Percentiles rank a stretch among this genome's conserved stretches.
Conservation (phyloP, 1,140 invertebrate species). For the Paracyclopina nana region DNA sequence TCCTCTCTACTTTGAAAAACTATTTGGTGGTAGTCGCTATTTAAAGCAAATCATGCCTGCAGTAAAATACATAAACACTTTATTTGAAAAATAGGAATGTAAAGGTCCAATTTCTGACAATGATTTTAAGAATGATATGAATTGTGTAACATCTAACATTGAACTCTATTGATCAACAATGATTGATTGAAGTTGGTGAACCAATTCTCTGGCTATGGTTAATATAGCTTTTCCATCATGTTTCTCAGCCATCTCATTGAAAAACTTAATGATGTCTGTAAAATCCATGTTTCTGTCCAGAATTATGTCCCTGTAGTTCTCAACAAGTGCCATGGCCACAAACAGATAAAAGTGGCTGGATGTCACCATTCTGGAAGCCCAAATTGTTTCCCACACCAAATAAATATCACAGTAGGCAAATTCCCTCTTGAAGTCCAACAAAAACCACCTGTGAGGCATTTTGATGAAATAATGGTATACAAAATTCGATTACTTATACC, state of each 20-base stretch:
- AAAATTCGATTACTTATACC: too few species aligned
- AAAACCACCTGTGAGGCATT: conserved; percentile 63
- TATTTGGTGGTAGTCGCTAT: too few species aligned
- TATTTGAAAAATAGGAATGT: too few species aligned
- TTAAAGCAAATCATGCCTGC: too few species aligned
- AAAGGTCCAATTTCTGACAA: too few species aligned
- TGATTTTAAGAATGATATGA: too few species aligned
- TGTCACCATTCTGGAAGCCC: conserved; percentile 69
- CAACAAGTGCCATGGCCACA: conserved; percentile 68
- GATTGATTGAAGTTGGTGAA: conserved; percentile 63
- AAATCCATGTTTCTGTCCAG: conserved; percentile 89
- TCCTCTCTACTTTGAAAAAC: too few species aligned
- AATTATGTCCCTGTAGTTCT: conserved; percentile 82
- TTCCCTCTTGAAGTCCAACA: conserved; percentile 60
- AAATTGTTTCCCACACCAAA: conserved; percentile 83
- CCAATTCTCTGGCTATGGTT: conserved; percentile 54
- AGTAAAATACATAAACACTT: too few species aligned
- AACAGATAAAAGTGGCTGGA: conserved; percentile 79
- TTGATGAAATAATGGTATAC: background rate
- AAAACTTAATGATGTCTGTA: conserved; percentile 93
- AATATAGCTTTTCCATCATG: conserved; percentile 66
- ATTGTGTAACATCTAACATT: too few species aligned
- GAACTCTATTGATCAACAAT: conserved; percentile 68
- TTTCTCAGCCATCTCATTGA: conserved; percentile 89
- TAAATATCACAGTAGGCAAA: conserved; percentile 77